These are phyloP conservation scores for Falco cherrug DNA, from an alignment of 2,797 vertebrate species.

Conservation along the genomic window DNA sequence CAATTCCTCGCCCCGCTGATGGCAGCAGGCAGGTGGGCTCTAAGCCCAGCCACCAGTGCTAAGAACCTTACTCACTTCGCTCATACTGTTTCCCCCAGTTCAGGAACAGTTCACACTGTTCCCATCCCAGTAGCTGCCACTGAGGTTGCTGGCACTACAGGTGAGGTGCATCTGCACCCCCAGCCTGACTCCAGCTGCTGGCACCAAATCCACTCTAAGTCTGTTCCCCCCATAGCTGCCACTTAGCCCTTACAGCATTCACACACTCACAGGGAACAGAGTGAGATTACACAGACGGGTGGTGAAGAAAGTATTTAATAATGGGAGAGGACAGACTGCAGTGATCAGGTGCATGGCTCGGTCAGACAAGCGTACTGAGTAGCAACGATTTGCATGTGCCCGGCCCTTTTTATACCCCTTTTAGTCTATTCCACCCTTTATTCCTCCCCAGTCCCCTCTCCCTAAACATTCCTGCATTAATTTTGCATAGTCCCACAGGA, in stretches of 20 bases:
- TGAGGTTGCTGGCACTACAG: not conserved
- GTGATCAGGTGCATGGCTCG: not conserved
- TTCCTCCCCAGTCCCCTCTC: not conserved
- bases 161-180: not conserved
- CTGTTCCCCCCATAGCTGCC: not conserved
- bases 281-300: not conserved
- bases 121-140: not conserved
- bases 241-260: not conserved
- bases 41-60: not conserved
- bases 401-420: not conserved
- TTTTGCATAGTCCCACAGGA: not conserved
- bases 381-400: not conserved
- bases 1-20: not conserved
- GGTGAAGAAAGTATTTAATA: not conserved
- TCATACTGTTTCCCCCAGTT: not conserved
- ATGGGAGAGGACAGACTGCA: not conserved
- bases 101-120: not conserved
- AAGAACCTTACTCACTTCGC: not conserved
- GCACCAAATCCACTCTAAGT: not conserved
- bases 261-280: not conserved
- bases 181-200: not conserved
- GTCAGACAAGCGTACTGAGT: not conserved
- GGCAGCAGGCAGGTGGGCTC: not conserved
- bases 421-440: not conserved
- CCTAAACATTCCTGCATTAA: not conserved